These are phyloP conservation scores for Myodes glareolus DNA, from an alignment of 2,113 vertebrate species.

Conservation along the genomic window DNA sequence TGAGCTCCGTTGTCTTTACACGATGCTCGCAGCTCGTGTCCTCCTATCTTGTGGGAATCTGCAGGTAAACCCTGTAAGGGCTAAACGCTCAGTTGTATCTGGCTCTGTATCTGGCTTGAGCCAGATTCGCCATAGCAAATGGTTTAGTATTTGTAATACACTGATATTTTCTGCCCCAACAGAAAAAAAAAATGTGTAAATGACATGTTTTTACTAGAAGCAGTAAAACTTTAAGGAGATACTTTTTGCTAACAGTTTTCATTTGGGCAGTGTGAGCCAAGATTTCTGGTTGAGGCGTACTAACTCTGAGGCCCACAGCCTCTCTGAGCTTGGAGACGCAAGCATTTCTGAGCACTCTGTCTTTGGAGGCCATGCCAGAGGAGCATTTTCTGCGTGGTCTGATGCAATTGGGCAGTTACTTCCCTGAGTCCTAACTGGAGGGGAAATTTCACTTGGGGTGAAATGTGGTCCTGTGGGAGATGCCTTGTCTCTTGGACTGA, in stretches of 20 bases:
- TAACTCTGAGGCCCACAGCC: neutral
- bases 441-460: neutral
- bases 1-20: neutral
- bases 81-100: neutral
- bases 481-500: neutral
- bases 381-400: neutral
- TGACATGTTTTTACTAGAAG: conserved; percentile 48
- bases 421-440: conserved; percentile 62
- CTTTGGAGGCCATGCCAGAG: neutral
- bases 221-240: neutral
- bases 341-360: neutral
- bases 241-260: conserved; percentile 42
- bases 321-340: neutral
- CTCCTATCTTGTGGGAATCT: neutral
- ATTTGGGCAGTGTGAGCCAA: neutral
- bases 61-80: neutral
- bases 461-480: neutral
- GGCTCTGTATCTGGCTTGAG: neutral
- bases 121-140: conserved; percentile 18
- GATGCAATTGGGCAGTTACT: neutral
- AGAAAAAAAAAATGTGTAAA: conserved; percentile 10
- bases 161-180: neutral
- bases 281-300: neutral
- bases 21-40: neutral
- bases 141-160: neutral